Evolutionary conservation across 2,888 invertebrate genomes (phyloP).

Genomic region (Caenorhabditis macrosperma): DNA sequence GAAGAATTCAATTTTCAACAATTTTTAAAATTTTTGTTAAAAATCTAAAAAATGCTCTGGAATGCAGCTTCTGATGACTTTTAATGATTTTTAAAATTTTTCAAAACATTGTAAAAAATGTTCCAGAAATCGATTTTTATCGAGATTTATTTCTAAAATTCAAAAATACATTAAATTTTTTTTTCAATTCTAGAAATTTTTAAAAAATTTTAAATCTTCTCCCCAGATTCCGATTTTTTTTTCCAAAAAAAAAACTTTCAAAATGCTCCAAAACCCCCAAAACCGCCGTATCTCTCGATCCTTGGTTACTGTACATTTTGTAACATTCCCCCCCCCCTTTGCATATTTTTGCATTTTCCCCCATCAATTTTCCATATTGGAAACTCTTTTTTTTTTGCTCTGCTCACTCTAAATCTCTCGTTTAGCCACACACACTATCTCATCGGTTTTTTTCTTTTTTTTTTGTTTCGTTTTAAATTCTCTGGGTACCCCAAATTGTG

Average conservation of each 20-base stretch:
- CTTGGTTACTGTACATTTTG: constrained; percentile 26
- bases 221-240: no score
- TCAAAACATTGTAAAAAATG: not conserved
- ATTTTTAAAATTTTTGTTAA: not conserved
- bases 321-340: constrained; percentile 4
- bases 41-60: not conserved
- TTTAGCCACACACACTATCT: constrained; percentile 23
- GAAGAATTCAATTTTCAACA: not conserved
- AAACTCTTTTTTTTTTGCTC: not conserved
- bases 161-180: not conserved
- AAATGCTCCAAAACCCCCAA: not conserved
- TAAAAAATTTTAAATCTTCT: no score
- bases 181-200: not conserved
- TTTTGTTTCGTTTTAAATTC: constrained; percentile 20
- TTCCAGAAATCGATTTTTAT: no score
- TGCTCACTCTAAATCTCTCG: constrained; percentile 38
- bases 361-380: constrained; percentile 27
- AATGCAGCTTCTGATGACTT: no score
- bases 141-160: not conserved
- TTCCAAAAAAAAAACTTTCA: no score
- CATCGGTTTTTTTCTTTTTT: constrained; percentile 7
- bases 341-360: constrained; percentile 1
- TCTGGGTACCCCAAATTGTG: not conserved
- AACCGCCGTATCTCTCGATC: not conserved
- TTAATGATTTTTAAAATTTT: not conserved